phyloP scores from a whole-genome alignment of 2,888 invertebrate genomes.

The Drosophila neutralis region DNA sequence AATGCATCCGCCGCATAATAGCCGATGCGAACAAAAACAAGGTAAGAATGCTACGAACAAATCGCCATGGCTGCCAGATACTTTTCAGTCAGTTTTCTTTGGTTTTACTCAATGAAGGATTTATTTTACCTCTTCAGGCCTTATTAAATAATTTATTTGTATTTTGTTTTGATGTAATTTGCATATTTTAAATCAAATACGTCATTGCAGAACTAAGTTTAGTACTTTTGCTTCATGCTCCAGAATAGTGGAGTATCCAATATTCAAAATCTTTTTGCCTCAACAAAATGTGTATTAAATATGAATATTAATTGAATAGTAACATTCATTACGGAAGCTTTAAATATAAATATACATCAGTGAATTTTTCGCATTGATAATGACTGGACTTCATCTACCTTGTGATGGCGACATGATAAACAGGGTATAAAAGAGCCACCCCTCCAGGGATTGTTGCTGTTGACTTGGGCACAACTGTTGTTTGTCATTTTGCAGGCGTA shows the following conservation, averaged over 20 bases:
- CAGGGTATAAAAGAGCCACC: conserved; percentile 29
- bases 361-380: neutral
- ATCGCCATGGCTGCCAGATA: conserved; percentile 13
- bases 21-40: conserved; percentile 47
- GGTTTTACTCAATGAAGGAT: neutral
- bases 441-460: neutral
- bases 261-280: neutral
- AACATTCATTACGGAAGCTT: neutral
- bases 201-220: neutral
- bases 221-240: neutral
- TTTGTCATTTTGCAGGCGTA: conserved; percentile 42
- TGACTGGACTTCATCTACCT: neutral
- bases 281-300: neutral
- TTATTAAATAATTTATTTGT: neutral
- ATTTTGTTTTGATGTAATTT: neutral
- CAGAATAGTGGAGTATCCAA: neutral
- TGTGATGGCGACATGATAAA: neutral
- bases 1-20: conserved; percentile 73
- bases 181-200: neutral
- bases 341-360: neutral
- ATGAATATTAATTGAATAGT: neutral
- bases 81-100: neutral
- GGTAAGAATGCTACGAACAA: conserved; percentile 18
- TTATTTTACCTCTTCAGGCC: neutral
- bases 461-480: conserved; percentile 6